Percentiles rank a stretch among this genome's conserved stretches.
Evolutionary conservation across 2,113 vertebrate genomes (phyloP).

Genomic region (Poeciliopsis prolifica): DNA sequence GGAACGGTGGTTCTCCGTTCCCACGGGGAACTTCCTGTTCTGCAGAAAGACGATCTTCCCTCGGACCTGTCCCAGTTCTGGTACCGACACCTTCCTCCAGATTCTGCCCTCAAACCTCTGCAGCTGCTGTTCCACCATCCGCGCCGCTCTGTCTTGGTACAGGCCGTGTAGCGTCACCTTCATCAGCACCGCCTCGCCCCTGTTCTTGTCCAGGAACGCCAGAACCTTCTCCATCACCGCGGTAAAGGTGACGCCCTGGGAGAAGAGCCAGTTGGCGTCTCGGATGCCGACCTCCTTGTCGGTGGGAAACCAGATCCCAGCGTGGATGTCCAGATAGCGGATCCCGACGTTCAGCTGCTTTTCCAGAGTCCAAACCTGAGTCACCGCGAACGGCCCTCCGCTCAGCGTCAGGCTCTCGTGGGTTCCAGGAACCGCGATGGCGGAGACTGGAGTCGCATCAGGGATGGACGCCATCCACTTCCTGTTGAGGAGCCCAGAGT

Average conservation of each 20-base stretch:
- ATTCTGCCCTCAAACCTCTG: slow-evolving; percentile 2
- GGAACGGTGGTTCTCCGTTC: slow-evolving; percentile 32
- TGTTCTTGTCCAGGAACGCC: slow-evolving; percentile 40
- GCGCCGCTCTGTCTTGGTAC: accelerated
- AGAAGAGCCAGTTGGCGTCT: slow-evolving; percentile 25
- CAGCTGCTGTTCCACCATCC: slow-evolving; percentile 4
- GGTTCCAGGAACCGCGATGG: slow-evolving; percentile 72
- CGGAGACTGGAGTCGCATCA: slow-evolving; percentile 46
- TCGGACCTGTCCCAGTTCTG: slow-evolving; percentile 53
- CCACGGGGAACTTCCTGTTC: slow-evolving; percentile 31
- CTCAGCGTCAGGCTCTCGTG: slow-evolving; percentile 58
- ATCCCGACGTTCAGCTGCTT: slow-evolving; percentile 69
- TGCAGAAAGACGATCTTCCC: slow-evolving; percentile 68
- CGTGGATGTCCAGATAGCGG: slow-evolving; percentile 66
- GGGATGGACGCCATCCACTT: slow-evolving; percentile 68
- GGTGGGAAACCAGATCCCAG: not conserved
- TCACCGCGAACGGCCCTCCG: slow-evolving; percentile 1
- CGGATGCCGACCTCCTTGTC: slow-evolving; percentile 6
- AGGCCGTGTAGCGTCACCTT: slow-evolving; percentile 46
- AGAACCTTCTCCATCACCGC: slow-evolving; percentile 37
- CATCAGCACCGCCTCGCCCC: slow-evolving; percentile 59
- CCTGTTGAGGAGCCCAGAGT: slow-evolving; percentile 17
- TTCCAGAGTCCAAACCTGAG: slow-evolving; percentile 65
- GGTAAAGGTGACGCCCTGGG: slow-evolving; percentile 2
- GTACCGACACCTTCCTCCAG: slow-evolving; percentile 34